Evolutionary conservation across 2,113 vertebrate genomes (phyloP), one percentile per base, ranked within the genome.

Genomic region (Cyphomyrus discorhynchus): DNA sequence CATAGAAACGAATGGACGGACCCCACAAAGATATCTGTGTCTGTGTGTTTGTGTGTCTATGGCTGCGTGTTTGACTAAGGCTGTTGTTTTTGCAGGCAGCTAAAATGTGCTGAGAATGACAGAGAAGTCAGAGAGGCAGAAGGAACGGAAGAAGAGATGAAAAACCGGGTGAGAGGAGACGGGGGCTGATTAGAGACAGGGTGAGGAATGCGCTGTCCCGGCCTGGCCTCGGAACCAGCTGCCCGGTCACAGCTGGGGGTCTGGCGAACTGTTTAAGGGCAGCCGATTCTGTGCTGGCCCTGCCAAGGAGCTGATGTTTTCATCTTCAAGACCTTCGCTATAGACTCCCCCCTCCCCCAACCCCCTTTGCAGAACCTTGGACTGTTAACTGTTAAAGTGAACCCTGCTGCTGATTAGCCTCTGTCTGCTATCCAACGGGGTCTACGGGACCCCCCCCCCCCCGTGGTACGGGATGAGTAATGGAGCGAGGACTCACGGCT

Each of bases 401-500:
- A 24, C 83, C 6, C 24, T 27, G 21, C 15, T 80, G 24, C 21
- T 13, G 46, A 84, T 49, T 9, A 49, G 42, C 82, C 35, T 9
- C 82, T 27, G 21, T 88, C 45, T 88, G 15, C 42, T 49, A 10
- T 88, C 46, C 46, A 77, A 35, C 1, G 31, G 70, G 31, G 70
- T 27, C 35, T 45, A 47, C 2, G 11, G 45, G 24, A 35, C 9
- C 9, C 19, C 10, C 5, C 24, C 82, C 42, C 83, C 47, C 46
- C 3, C 1, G 24, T 17, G n/a, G 46, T 9, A 86, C 3, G 52
- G 17, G 11, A 50, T 58, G 42, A 45, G 86, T 0, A 42, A 66
- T 6, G 19, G 49, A 46, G 87, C 15, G 21, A 24, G 15, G 90
- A 96, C 97, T 98, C 95, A 99, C 98, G 90, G 97, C 97, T 97